Conservation (phyloP, 2,888 invertebrate species). For the Temnothorax unifasciatus region DNA sequence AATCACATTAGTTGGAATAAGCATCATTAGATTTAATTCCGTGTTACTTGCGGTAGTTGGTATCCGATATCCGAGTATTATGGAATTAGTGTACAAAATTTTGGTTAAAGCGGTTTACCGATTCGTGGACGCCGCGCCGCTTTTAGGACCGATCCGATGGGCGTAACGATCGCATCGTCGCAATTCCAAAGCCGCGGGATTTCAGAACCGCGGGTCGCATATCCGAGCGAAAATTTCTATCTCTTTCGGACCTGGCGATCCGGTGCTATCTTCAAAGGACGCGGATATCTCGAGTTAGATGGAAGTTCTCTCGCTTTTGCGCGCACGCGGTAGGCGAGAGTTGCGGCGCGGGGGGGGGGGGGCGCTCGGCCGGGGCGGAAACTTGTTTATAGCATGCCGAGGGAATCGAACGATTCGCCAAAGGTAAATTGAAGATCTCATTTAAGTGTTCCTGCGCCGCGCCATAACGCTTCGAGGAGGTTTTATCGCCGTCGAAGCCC, state of each 20-base stretch:
- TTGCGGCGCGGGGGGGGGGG: too few species aligned
- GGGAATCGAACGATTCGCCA: conserved; percentile 47
- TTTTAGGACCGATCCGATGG: not conserved
- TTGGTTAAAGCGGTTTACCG: conserved; percentile 28
- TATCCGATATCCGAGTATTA: conserved; percentile 1
- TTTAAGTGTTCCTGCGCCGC: conserved; percentile 30
- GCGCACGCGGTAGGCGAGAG: conserved; percentile 39
- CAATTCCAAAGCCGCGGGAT: conserved; percentile 5
- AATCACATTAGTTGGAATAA: not conserved
- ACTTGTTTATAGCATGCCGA: conserved; percentile 41
- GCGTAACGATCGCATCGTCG: conserved; percentile 19
- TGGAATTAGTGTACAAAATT: conserved; percentile 45
- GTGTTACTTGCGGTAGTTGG: conserved; percentile 6
- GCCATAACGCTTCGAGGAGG: not conserved
- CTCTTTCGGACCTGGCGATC: conserved; percentile 37
- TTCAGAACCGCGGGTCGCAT: not conserved
- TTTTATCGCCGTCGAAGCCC: conserved; percentile 35
- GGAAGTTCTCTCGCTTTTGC: conserved; percentile 55
- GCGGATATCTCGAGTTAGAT: conserved; percentile 61
- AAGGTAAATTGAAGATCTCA: conserved; percentile 54
- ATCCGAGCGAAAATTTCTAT: conserved; percentile 34
- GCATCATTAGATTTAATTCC: not conserved
- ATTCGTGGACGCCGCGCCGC: not conserved
- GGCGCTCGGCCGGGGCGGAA: not conserved
- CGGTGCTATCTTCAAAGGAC: conserved; percentile 38